These are phyloP conservation scores for Diadema setosum DNA, from an alignment of 35 echinoderm and acorn worm genomes.

Conservation along the genomic window DNA sequence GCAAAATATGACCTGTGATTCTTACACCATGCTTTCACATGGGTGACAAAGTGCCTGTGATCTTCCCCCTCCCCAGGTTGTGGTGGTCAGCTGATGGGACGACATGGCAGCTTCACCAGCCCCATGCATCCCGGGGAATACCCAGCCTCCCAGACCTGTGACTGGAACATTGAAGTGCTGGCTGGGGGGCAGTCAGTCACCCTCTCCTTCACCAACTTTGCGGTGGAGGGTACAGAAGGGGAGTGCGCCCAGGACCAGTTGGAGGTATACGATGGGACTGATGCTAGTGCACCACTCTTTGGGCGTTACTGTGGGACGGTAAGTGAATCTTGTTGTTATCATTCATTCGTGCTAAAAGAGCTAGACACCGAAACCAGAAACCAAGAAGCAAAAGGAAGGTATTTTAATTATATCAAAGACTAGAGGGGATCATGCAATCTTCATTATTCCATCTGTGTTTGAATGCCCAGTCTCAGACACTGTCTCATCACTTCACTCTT, in stretches of 20 bases:
- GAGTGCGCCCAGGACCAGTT: constrained; percentile 53
- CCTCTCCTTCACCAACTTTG: constrained; percentile 59
- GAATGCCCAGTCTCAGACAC: no score
- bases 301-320: constrained; percentile 80
- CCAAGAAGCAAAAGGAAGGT: no score
- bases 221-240: constrained; percentile 60
- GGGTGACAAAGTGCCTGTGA: no score
- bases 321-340: no score
- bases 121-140: constrained; percentile 59
- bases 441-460: no score
- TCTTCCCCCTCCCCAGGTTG: constrained; percentile 73
- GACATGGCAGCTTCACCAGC: constrained; percentile 79
- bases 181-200: constrained; percentile 68
- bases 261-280: constrained; percentile 58
- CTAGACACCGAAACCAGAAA: no score
- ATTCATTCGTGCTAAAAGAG: no score
- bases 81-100: constrained; percentile 62
- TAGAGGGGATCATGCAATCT: no score
- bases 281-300: background rate
- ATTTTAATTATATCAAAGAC: no score
- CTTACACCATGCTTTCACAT: no score
- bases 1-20: no score
- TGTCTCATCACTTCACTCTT: no score
- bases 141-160: constrained; percentile 67
- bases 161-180: constrained; percentile 79